Evolutionary conservation across 2,888 invertebrate species (phyloP), one percentile per base, ranked within the genome.

Genomic region (Phytoseiulus persimilis): DNA sequence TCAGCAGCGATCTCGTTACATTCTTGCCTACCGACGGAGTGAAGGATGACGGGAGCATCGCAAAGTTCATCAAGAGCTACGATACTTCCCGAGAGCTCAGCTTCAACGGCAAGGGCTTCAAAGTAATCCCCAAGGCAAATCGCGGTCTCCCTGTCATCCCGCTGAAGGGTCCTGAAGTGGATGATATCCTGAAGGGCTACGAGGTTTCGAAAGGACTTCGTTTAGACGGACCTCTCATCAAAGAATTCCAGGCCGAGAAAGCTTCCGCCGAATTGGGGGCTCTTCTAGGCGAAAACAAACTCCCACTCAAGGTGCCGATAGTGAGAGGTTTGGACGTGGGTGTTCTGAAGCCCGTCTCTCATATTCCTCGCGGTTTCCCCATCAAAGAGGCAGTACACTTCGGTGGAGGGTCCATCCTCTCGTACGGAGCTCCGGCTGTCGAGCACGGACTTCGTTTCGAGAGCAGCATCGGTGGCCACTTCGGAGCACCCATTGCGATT

Each of bases 101-200:
- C 87, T 87, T 87, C 87, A 87, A 87, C 87, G 87, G 87, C 3
- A 87, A 87, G 31, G 87, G 87, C 45, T 87, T 87, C 87, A 87
- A 87, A 23, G 33, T 87, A 9, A 87, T 87, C 5, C 87, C 87
- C 0, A 87, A 87, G 18, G 32, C 33, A 9, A 87, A 87, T 87
- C 87, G 87, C 6, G 87, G 87, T 87, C 32, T 87, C 11, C 87
- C 87, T 11, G 45, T 87, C 87, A 87, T 87, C 14, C 87, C 87
- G 32, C 87, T 87, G 6, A 87, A 87, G 33, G 87, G 87, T n/a
- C 87, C 87, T 2, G 87, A 87, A 87, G 87, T 87, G 32, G 87
- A 87, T 28, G 87, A 87, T 23, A 32, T 87, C 33, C 87, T 87
- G n/a, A 87, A 87, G 23, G 87, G 87, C 23, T 39, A 39, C n/a